Base-by-base conservation (phyloP, 2,113 vertebrate species). In the Xenus cinereus region DNA sequence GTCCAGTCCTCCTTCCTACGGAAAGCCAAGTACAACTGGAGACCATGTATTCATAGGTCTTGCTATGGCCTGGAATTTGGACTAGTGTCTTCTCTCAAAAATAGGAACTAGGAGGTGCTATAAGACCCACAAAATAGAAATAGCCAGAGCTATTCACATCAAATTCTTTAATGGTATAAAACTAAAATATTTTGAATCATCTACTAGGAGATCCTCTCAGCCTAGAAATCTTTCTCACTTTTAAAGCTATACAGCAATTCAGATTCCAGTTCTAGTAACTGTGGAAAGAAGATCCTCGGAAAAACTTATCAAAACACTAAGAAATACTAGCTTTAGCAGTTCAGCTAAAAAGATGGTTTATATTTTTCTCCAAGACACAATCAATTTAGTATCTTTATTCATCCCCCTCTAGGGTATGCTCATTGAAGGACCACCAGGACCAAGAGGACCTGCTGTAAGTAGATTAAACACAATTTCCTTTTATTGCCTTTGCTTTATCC, bases 371-470 rank as follows among this genome's bases (percentile, higher is more conserved):
- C 10, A 63, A 63, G 51, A 41, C 10, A 43, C 8, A n/a, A 71
- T 14, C 4, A 41, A 43, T 82, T 39, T 45, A 32, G 5, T 50
- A 5, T 72, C n/a, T 45, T 64, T 37, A 81, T 95, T 75, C 78
- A 60, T 77, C 45, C 30, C 26, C 2, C 22, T 35, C 5, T 53
- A 99, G 99, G 99, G 99, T 32, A 99, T 99, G 99, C 98, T 99
- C 74, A 98, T 99, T n/a, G 99, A 99, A 98, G 99, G 99, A 87
- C 99, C 99, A 19, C 98, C 99, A 1, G 99, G 99, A 94, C 98
- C 99, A 75, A 94, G 98, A 50, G 99, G 99, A 96, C 99, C 99
- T 92, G 97, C 98, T 86, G 99, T 99, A 98, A 98, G 99, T 98
- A 97, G 94, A 84, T 98, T 92, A 68, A 78, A 86, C 50, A 75